Evolutionary conservation across 2,888 invertebrate genomes (phyloP), one percentile per base, ranked within the genome.

Genomic region (Ormyrus rosae): DNA sequence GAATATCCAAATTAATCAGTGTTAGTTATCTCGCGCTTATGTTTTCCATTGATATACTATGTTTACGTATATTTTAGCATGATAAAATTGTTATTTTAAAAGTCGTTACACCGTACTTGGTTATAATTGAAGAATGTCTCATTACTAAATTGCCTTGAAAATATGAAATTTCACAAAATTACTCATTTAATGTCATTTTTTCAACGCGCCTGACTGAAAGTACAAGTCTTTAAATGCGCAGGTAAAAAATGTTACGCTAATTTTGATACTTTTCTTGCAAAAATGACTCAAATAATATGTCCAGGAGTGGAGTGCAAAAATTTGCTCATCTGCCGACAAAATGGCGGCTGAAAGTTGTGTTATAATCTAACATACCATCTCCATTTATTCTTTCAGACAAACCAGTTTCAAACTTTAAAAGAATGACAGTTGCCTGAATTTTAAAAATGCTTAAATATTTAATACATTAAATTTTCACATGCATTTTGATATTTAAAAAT

Each of bases 241-340:
- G 34, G 34, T 34, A 4, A 34, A 34, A 34, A 34, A 34, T 34
- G 3, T 34, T 4, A 34, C 34, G 4, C 34, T 34, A 34, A 34
- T 34, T 34, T 34, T 34, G 34, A 34, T 34, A 34, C 34, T 34
- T 34, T 34, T 34, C 3, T 34, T 4, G 34, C 0, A 34, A 34
- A 4, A 6, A 2, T 58, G 58, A 58, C 7, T 11, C 0, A 58
- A 68, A 68, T 11, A 34, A 51, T 55, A 13, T 55, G 68, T 55
- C 6, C 9, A 68, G 19, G 9, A 46, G 10, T 63, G 34, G 55
- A n/a, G 46, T 73, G 55, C 19, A 64, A 19, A 60, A 68, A 61
- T 45, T 60, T 55, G 46, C 53, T 34, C 53, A 48, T 48, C 71
- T 46, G 75, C 80, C 80, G 80, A 80, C 80, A 80, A 80, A 80